Percentiles rank a stretch among this genome's conserved stretches.
phyloP scores from a whole-genome alignment of 1,140 invertebrate genomes.

The Sarcophaga peregrina region DNA sequence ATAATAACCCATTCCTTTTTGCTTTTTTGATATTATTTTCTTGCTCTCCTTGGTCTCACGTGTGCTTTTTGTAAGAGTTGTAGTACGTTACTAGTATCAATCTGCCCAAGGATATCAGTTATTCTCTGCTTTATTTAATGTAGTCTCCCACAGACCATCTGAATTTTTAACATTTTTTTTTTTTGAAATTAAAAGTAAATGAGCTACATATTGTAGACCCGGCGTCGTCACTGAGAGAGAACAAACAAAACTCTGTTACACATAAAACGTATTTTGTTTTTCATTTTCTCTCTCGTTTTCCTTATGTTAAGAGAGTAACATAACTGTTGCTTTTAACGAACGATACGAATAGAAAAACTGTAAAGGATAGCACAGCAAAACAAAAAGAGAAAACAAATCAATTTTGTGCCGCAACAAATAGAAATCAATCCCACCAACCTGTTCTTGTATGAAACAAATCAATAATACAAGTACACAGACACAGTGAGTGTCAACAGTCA shows the following conservation, averaged over 20 bases:
- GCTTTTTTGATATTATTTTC: not conserved
- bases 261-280: not conserved
- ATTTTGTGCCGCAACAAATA: not conserved
- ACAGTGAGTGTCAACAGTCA: not conserved
- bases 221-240: not conserved
- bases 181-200: too few species aligned
- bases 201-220: not conserved
- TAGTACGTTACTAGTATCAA: too few species aligned
- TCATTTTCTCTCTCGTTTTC: not conserved
- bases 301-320: not conserved
- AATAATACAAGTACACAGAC: not conserved
- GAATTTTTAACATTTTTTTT: too few species aligned
- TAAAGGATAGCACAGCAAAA: not conserved
- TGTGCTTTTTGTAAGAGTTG: not conserved
- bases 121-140: too few species aligned
- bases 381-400: not conserved
- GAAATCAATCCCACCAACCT: not conserved
- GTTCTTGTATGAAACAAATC: too few species aligned
- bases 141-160: too few species aligned
- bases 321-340: constrained; percentile 3
- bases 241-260: not conserved
- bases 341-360: not conserved
- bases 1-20: too few species aligned
- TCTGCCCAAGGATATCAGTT: not conserved
- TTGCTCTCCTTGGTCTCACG: not conserved